Percentiles rank a stretch among this genome's conserved stretches.
Conservation (phyloP, 1,140 invertebrate genomes). For the Heliothis virescens region DNA sequence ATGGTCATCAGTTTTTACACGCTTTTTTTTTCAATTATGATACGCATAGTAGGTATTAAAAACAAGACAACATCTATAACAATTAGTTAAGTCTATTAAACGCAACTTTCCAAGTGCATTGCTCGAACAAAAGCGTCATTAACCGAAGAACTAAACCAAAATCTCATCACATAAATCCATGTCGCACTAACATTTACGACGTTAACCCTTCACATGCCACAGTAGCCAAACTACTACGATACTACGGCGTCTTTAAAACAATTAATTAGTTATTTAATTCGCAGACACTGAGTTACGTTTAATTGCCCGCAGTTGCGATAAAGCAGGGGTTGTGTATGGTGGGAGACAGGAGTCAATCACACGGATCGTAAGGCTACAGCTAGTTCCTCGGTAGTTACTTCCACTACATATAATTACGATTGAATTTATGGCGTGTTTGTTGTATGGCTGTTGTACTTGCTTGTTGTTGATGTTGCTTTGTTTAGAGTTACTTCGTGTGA, state of each 20-base stretch:
- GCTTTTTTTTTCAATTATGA: too few species aligned
- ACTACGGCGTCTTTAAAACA: constrained; percentile 31
- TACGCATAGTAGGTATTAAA: too few species aligned
- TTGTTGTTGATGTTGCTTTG: not conserved
- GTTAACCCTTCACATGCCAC: not conserved
- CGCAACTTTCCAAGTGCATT: too few species aligned
- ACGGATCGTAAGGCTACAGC: constrained; percentile 69
- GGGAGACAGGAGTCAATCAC: constrained; percentile 76
- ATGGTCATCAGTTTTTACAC: too few species aligned
- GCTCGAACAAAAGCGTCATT: not conserved
- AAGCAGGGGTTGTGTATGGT: constrained; percentile 45
- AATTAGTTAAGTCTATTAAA: not conserved
- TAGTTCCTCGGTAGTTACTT: constrained; percentile 76
- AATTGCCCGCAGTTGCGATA: constrained; percentile 53
- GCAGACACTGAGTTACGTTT: constrained; percentile 37
- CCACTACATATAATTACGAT: constrained; percentile 85
- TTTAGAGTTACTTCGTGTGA: not conserved
- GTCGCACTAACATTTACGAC: not conserved
- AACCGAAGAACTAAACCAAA: not conserved
- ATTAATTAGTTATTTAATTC: constrained; percentile 43
- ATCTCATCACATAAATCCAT: constrained; percentile 14
- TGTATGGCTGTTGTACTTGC: not conserved
- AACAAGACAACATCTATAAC: not conserved
- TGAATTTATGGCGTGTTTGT: constrained; percentile 73
- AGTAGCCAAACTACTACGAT: constrained; percentile 4